Evolutionary conservation across 2,113 vertebrate genomes (phyloP), one percentile per base, ranked within the genome.

Genomic region (Gymnogyps californianus): DNA sequence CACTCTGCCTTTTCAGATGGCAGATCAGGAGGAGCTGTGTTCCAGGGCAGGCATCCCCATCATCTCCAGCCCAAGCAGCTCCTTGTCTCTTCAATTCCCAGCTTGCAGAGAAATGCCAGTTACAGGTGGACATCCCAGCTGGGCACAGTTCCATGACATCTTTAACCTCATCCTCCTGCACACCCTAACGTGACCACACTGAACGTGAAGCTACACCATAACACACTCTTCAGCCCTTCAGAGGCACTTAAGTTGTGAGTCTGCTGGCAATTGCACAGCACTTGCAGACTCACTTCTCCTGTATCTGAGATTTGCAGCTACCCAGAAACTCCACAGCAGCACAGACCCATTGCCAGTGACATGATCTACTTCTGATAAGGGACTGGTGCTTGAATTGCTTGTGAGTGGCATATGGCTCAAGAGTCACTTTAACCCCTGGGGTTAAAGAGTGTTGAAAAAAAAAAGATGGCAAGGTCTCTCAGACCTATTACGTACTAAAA

Each of bases 131-230:
- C 58, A 69, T 34, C 67, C 72, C 51, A 91, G 72, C 54, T 52
- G 12, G n/a, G 74, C 59, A 52, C 40, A 61, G 55, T 0, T 46
- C 46, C 11, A 4, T 2, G 21, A 28, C 2, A 8, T 5, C 61
- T 25, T 24, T 8, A 59, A 36, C 13, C 5, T 22, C 66, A 29
- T 21, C 18, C 67, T 76, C 42, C 57, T 51, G 49, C 72, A 52
- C 42, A 29, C 38, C 2, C 36, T n/a, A 10, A 15, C 0, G 1
- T 4, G 38, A 29, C 21, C 61, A 26, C 64, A 22, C 21, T 7
- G n/a, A 32, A 18, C 0, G 0, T 6, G 40, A 47, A 38, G 9
- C 57, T 59, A 20, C n/a, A 5, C 61, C 10, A 0, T 0, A 14
- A 16, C 9, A n/a, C 3, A 11, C 3, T n/a, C 58, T 47, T 5